These are phyloP conservation scores for Eidolon dupreanum DNA, from an alignment of 2,797 vertebrate genomes.

Conservation along the genomic window DNA sequence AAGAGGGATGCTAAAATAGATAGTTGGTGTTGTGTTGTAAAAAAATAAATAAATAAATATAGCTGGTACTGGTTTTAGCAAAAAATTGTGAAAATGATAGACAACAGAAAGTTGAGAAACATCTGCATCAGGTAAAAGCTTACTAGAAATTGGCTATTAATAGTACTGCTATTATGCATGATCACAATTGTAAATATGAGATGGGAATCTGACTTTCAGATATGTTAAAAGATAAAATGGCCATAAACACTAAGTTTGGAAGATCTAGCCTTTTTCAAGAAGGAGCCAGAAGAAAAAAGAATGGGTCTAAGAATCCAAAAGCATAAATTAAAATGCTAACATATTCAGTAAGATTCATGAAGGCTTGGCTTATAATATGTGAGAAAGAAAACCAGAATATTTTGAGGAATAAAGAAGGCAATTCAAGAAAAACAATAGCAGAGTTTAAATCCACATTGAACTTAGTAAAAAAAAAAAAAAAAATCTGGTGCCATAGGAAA, in stretches of 20 bases:
- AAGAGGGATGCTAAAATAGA: not conserved
- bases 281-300: not conserved
- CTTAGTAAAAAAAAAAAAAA: not conserved
- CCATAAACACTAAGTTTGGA: not conserved
- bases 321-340: not conserved
- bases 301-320: not conserved
- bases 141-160: not conserved
- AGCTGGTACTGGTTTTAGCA: not conserved
- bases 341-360: not conserved
- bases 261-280: not conserved
- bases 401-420: not conserved
- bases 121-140: not conserved
- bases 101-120: not conserved
- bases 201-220: not conserved
- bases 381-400: not conserved
- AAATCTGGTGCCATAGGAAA: not conserved
- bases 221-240: not conserved
- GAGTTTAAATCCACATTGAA: not conserved
- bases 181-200: not conserved
- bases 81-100: not conserved
- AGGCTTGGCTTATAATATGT: not conserved
- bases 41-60: slow-evolving; percentile 8
- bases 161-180: not conserved
- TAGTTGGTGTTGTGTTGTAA: not conserved
- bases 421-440: not conserved